phyloP scores from a whole-genome alignment of 2,888 invertebrate genomes.

The Himalopsyche tibetana region DNA sequence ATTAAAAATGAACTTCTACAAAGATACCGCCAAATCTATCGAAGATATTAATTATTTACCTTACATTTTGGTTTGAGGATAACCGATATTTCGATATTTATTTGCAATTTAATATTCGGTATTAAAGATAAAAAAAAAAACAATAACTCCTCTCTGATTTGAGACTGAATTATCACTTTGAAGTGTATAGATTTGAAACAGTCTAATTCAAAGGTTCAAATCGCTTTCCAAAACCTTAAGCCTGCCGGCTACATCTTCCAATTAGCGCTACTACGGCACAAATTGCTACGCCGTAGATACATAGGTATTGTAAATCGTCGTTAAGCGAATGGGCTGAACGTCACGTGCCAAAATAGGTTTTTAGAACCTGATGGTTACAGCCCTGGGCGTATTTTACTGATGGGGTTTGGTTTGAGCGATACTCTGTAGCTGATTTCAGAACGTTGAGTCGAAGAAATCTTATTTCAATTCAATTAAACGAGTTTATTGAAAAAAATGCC shows the following conservation, averaged over 20 bases:
- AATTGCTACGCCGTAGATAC: slow-evolving; percentile 29
- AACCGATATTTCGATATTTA: slow-evolving; percentile 1
- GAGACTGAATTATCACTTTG: slow-evolving; percentile 11
- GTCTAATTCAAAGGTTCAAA: slow-evolving; percentile 31
- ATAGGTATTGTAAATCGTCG: slow-evolving; percentile 22
- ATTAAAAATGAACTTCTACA: too few species aligned
- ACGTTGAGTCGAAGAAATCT: too few species aligned
- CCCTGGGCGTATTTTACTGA: slow-evolving; percentile 17
- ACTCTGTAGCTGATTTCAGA: background rate
- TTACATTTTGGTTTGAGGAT: background rate
- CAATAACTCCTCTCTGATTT: background rate
- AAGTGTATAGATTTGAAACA: background rate
- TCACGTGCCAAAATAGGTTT: slow-evolving; percentile 33
- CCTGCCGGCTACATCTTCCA: slow-evolving; percentile 29
- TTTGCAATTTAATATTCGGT: too few species aligned
- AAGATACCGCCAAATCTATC: too few species aligned
- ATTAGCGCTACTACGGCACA: slow-evolving; percentile 6
- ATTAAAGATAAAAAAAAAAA: background rate
- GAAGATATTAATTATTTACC: too few species aligned
- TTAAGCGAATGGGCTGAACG: slow-evolving; percentile 31
- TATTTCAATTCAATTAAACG: background rate
- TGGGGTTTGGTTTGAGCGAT: slow-evolving; percentile 20
- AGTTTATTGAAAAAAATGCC: background rate
- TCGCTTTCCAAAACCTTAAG: slow-evolving; percentile 22
- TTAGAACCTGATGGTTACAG: slow-evolving; percentile 7